Evolutionary conservation across 2,888 invertebrate species (phyloP), one percentile per base, ranked within the genome.

Genomic region (Ctenicera cuprea): DNA sequence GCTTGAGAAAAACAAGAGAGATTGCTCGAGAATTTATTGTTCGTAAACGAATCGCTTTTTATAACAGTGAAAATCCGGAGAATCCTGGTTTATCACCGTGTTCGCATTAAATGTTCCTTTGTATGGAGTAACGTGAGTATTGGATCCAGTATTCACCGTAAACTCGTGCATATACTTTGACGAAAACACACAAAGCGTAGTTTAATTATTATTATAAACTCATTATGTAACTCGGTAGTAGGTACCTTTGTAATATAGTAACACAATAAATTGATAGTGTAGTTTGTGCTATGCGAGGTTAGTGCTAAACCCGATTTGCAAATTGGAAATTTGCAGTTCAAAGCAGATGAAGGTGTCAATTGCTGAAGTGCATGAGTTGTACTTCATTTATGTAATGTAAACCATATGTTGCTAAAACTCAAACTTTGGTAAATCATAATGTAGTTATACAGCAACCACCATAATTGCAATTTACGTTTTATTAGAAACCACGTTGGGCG

Each of bases 61-160:
- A 45, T 45, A 18, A 5, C 45, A 16, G 16, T 18, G 45, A 16
- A 45, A 45, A 45, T 45, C 45, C 45, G 14, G 7, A 7, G 16
- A 45, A 45, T 45, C 45, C 45, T 45, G 7, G 45, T 45, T 45
- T 45, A 45, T 45, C 16, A 18, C 45, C 16, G 45, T 16, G 45
- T 18, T 45, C 45, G 16, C 16, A 45, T 45, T 45, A 45, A 18
- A 18, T 18, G 16, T 45, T 45, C 18, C 45, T 45, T 45, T 45
- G 45, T 16, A 43, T 18, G 33, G 33, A n/a, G 45, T 45, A 45
- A 45, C 16, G 45, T 7, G n/a, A 14, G n/a, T 45, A 18, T 18
- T 18, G 45, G 18, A 45, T 16, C 7, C 45, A 4, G 18, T 18
- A 16, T 7, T 41, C 1, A 41, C 12, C 14, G 41, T 41, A 12